These are phyloP conservation scores for Miichthys miiuy DNA, from an alignment of 2,797 vertebrate species.

Conservation along the genomic window DNA sequence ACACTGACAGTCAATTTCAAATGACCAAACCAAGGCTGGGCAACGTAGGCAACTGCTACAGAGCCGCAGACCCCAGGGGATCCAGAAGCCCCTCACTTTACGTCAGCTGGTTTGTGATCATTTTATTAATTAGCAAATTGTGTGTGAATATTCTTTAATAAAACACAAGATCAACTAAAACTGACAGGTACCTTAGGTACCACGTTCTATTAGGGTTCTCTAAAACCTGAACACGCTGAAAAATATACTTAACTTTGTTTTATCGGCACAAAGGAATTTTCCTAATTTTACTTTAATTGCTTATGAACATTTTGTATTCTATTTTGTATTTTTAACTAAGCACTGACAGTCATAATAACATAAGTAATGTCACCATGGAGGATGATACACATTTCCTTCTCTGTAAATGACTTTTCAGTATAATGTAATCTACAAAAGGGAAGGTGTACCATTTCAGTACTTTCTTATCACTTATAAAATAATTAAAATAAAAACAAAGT, in stretches of 20 bases:
- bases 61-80: neutral
- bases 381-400: too few relatives aligned
- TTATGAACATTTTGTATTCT: too few relatives aligned
- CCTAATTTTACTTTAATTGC: neutral
- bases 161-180: neutral
- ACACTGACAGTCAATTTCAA: neutral
- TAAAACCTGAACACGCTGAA: neutral
- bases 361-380: too few relatives aligned
- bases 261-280: neutral
- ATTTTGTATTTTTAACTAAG: too few relatives aligned
- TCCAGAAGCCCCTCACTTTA: neutral
- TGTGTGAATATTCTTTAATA: neutral
- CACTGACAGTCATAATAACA: too few relatives aligned
- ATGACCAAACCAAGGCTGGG: neutral
- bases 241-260: neutral
- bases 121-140: neutral
- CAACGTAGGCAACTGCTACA: neutral
- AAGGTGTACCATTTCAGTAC: too few relatives aligned
- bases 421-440: too few relatives aligned
- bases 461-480: too few relatives aligned
- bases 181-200: too few relatives aligned
- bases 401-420: too few relatives aligned
- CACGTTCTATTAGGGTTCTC: neutral
- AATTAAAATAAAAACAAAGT: too few relatives aligned
- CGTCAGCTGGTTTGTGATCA: neutral